Base-by-base conservation (phyloP, 2,113 vertebrate species). In the Gallinago paraguaiae region DNA sequence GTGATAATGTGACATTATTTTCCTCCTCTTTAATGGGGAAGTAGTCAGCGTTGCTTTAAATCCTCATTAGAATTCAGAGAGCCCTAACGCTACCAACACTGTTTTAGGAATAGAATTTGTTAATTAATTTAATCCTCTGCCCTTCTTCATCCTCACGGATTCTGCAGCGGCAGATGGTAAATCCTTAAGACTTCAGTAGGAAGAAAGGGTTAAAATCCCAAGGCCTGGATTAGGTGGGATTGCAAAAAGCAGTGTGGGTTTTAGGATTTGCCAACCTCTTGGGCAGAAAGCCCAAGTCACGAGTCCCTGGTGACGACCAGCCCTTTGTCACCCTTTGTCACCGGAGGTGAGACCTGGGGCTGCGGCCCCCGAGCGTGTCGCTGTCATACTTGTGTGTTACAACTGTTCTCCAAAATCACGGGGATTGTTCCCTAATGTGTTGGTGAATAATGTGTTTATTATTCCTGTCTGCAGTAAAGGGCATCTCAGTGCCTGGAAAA, bases 111-210 rank as follows among this genome's bases (percentile, higher is more conserved):
- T 93, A 96, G 92, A 89, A 82, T 92, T 95, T 92, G 86, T 93
- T 96, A 91, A 94, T 96, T 93, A 89, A 92, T 95, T 95, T 96
- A 96, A 97, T 96, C 94, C 95, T 94, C 85, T 91, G 70, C 83
- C 37, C 86, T 82, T 76, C 93, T 90, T 95, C 86, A 85, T 84
- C 83, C 76, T 84, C 1, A 6, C 0, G 4, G 74, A 86, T 95
- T 86, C 61, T 72, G 83, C 54, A 72, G 91, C 0, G 5, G 61
- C 96, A 96, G 91, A 97, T 95, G 94, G 95, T 39, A 87, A 94
- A 95, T 91, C 83, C 88, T 65, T 92, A 85, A 65, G 35, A 77
- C 50, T 89, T 92, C 70, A 54, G 54, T 35, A 78, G 82, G 90
- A 93, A 60, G 57, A 96, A 96, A 88, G 94, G 95, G 95, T 96